phyloP scores from a whole-genome alignment of 2,113 vertebrate genomes.

The Hiodon tergisus region DNA sequence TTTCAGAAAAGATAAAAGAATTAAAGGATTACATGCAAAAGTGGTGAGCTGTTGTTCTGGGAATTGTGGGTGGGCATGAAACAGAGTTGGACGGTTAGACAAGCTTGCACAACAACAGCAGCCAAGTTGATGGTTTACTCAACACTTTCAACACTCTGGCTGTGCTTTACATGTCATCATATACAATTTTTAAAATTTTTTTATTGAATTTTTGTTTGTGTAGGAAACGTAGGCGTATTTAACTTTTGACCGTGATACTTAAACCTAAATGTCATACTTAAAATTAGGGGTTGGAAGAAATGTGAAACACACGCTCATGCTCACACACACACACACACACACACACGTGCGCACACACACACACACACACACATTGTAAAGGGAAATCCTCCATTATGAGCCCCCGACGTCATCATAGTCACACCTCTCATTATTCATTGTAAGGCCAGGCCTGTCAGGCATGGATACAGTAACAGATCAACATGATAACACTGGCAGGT shows the following conservation, averaged over 20 bases:
- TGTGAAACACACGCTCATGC: too few species aligned
- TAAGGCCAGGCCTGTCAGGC: neutral
- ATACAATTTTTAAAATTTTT: neutral
- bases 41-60: neutral
- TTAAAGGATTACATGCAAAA: neutral
- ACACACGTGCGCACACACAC: too few species aligned
- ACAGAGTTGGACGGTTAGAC: neutral
- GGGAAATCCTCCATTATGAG: too few species aligned
- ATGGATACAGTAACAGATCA: neutral
- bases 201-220: too few species aligned
- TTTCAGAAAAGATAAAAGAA: neutral
- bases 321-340: too few species aligned
- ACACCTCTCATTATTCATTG: neutral
- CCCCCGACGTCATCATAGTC: too few species aligned
- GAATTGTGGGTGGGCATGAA: neutral
- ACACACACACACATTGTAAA: too few species aligned
- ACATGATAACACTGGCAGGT: neutral
- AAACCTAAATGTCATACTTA: neutral
- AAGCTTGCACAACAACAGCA: neutral
- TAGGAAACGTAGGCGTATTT: neutral
- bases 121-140: slow-evolving; percentile 1
- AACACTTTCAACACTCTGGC: neutral
- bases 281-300: neutral
- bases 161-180: neutral
- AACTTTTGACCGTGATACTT: neutral